Evolutionary conservation across 2,113 vertebrate species (phyloP), one percentile per base, ranked within the genome.

Genomic region (Pelecanoides urinatrix): DNA sequence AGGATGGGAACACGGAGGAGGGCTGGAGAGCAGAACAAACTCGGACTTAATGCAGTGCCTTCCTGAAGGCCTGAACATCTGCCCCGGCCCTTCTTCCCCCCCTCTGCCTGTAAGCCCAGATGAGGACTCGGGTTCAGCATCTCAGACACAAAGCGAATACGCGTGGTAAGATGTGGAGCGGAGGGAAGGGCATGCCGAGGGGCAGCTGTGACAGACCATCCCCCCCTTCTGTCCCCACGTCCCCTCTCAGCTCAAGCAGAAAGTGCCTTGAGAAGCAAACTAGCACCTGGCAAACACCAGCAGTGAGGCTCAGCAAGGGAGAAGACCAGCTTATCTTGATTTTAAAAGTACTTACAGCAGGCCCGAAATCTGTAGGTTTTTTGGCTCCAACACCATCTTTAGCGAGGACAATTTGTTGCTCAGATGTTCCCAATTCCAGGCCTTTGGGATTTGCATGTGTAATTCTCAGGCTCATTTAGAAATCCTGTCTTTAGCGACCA

Each of bases 321-420:
- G 59, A 49, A 44, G 79, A 49, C 9, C 25, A 44, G 80, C 74
- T 79, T 70, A 47, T 26, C 53, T 67, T 20, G 38, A 40, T 76
- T 70, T 56, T 55, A 62, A 34, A 91, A 96, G 92, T 91, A 77
- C 49, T 78, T 82, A 74, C 62, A 87, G 34, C 81, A 72, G 94
- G 89, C 84, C 86, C 0, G 0, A 82, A 73, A 89, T 94, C 84
- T 82, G 84, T 22, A 79, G 88, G 87, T 73, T 90, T 87, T 85
- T 94, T 96, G 92, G 93, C 87, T 96, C 77, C 77, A 14, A 4
- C 38, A 45, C 19, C 62, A 42, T 82, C 95, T 91, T 85, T 71
- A 93, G 84, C 94, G 58, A 91, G 92, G 96, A 90, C 92, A 79
- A 82, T 96, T 96, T 92, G 95, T 95, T 96, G 96, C 95, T 96